Conservation (phyloP, 2,888 invertebrate species). For the Charanyca ferruginea region DNA sequence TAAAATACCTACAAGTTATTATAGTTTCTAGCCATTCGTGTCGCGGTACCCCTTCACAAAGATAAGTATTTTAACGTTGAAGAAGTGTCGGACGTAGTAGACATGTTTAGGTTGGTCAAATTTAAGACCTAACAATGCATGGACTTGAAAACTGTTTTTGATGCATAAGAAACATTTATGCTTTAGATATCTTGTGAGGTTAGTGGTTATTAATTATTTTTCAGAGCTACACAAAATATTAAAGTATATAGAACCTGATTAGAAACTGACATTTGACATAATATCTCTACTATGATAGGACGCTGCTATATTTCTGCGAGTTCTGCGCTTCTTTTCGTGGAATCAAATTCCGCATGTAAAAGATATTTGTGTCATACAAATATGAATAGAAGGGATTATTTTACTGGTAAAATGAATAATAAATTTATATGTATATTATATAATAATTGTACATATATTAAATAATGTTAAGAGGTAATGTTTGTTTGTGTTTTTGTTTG, state of each 20-base stretch:
- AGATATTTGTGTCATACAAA: too few relatives aligned
- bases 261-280: background rate
- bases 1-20: constrained; percentile 47
- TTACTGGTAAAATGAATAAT: too few relatives aligned
- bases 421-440: too few relatives aligned
- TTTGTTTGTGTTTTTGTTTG: too few relatives aligned
- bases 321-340: background rate
- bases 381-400: background rate
- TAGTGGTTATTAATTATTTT: background rate
- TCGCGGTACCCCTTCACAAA: constrained; percentile 14
- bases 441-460: too few relatives aligned
- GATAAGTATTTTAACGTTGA: constrained; percentile 53
- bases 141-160: constrained; percentile 35
- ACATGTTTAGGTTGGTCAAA: constrained; percentile 54
- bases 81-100: constrained; percentile 44
- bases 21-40: constrained; percentile 36
- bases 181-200: background rate
- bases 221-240: background rate
- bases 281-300: background rate
- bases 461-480: too few relatives aligned
- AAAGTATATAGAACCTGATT: background rate
- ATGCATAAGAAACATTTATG: constrained; percentile 5
- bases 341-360: background rate
- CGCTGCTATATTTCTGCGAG: background rate
- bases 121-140: constrained; percentile 42